Base-by-base conservation (phyloP, 92 coral and sea anemone genomes). In the Zoanthus sociatus region DNA sequence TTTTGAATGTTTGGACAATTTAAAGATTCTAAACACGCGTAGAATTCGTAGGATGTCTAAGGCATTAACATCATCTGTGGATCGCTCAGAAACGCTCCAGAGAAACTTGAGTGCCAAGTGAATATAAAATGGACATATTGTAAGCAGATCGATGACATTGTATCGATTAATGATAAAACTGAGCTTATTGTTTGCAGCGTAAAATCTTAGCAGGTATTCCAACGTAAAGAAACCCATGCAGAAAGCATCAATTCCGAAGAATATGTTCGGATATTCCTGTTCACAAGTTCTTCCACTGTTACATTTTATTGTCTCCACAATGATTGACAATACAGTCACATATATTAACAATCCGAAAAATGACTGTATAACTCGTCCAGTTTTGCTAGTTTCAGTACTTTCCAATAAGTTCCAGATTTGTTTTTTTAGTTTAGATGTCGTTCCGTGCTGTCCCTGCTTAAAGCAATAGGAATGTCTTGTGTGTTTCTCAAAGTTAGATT, bases 1-100 rank as follows among this genome's bases (percentile, higher is more conserved):
- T 71, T 76, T 89, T 17, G 98, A 96, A 82, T 96, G 98, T n/a
- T 98, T 93, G 31, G 98, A 93, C 84, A 96, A 91, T 87, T 94
- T 94, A 42, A 96, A 88, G 64, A 96, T 94, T 32, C 98, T 79
- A 75, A 96, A 90, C 48, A 95, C 94, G 33, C 98, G 87, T 69
- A 96, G 92, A 71, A 96, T 93, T 74, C 98, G 92, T 9, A 96
- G 87, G 8, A 96, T 83, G 73, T 90, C 94, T 67, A 93, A 88
- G n/a, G 94, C 88, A 87, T 89, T 89, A 13, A 98, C 96, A 77
- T 95, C 77, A 58, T 91, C 93, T 30, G 93, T 77, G 3, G 92
- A 51, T 15, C 69, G 66, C 44, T 87, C 71, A 8, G 94, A 82
- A 17, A n/a, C 87, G 8, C 85, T 82, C 12, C 88, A 78, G 16